phyloP scores from a whole-genome alignment of 2,888 invertebrate genomes.

The Desoria tigrina region DNA sequence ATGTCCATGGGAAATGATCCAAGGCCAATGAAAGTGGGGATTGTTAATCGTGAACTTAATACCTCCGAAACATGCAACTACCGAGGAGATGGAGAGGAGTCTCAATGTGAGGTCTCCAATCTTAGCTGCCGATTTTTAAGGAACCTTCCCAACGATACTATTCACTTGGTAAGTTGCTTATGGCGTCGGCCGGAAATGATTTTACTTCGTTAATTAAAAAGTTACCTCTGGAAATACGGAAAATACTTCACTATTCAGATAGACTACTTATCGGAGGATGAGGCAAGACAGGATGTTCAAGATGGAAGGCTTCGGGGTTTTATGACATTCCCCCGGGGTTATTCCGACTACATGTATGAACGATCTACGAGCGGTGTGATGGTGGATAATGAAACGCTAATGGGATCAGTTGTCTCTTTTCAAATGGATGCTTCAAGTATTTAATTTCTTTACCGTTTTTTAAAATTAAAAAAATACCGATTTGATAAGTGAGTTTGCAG shows the following conservation, averaged over 20 bases:
- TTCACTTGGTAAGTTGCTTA: constrained; percentile 10
- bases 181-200: too few species aligned
- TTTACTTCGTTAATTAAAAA: too few species aligned
- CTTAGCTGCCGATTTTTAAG: constrained; percentile 8
- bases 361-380: constrained; percentile 76
- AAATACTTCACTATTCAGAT: constrained; percentile 12
- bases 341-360: constrained; percentile 80
- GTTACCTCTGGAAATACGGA: too few species aligned
- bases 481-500: background rate
- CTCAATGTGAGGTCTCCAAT: constrained; percentile 8
- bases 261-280: constrained; percentile 53
- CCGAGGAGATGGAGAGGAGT: background rate
- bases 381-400: constrained; percentile 80
- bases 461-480: too few species aligned
- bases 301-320: constrained; percentile 84
- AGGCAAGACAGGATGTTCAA: constrained; percentile 71
- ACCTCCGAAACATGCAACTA: background rate
- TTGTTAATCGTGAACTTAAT: constrained; percentile 1
- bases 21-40: background rate
- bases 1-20: constrained; percentile 10
- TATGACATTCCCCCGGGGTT: constrained; percentile 82
- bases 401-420: constrained; percentile 81
- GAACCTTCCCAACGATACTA: background rate
- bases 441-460: too few species aligned
- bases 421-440: constrained; percentile 90